phyloP scores from a whole-genome alignment of 2,888 invertebrate species.

The Galerucella pusilla region DNA sequence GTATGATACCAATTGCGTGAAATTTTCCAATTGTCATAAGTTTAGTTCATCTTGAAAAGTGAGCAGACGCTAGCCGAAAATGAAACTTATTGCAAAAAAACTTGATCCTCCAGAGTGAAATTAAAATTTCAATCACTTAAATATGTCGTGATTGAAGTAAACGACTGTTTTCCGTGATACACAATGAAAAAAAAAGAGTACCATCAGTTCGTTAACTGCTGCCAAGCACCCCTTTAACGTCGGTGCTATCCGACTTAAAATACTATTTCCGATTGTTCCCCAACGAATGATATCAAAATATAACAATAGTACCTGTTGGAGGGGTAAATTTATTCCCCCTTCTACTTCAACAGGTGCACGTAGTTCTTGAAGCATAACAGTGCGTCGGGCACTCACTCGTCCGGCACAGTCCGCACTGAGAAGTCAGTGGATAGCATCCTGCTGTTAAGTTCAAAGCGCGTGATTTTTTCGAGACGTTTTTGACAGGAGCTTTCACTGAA shows the following conservation, averaged over 20 bases:
- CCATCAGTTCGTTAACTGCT: slow-evolving; percentile 43
- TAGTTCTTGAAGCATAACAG: slow-evolving; percentile 66
- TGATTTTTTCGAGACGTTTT: slow-evolving; percentile 48
- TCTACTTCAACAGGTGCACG: slow-evolving; percentile 65
- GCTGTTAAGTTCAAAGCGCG: slow-evolving; percentile 48
- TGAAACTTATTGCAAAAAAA: neutral
- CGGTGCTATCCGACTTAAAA: slow-evolving; percentile 42
- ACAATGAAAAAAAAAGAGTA: neutral
- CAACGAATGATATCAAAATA: slow-evolving; percentile 52
- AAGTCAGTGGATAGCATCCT: slow-evolving; percentile 57
- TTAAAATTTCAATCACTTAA: neutral
- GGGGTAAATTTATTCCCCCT: slow-evolving; percentile 60
- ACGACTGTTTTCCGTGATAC: slow-evolving; percentile 7
- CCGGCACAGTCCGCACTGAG: slow-evolving; percentile 65
- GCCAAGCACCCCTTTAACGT: slow-evolving; percentile 43
- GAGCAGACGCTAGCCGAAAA: too few relatives aligned
- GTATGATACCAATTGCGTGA: too few relatives aligned
- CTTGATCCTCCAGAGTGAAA: neutral
- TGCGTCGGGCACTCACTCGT: slow-evolving; percentile 65
- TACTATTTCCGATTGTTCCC: slow-evolving; percentile 50
- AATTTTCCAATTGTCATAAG: too few relatives aligned
- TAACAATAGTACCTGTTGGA: slow-evolving; percentile 62
- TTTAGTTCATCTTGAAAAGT: too few relatives aligned
- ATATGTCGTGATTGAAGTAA: neutral
- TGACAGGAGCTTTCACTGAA: slow-evolving; percentile 33